A percentile compares a stretch with the other conserved stretches of the same genome.
phyloP scores from a whole-genome alignment of 2,113 vertebrate genomes.

The Pterocles gutturalis region DNA sequence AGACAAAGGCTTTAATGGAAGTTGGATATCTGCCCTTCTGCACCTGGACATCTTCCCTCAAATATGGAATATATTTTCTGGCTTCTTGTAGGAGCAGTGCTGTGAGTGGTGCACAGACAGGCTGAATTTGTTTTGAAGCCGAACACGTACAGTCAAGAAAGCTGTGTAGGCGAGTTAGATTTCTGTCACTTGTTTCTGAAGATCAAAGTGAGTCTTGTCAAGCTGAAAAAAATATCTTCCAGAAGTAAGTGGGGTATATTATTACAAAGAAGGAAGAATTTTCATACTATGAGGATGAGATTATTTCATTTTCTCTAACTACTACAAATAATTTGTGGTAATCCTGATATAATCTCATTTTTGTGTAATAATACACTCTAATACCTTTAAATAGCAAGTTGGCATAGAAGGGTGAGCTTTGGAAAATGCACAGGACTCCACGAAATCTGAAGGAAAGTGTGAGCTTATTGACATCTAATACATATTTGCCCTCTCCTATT shows the following conservation, averaged over 20 bases:
- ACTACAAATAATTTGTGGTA: not conserved
- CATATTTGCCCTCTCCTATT: not conserved
- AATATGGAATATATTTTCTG: not conserved
- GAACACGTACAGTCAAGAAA: not conserved
- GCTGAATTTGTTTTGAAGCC: not conserved
- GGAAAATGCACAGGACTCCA: not conserved
- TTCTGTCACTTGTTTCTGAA: not conserved
- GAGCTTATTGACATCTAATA: not conserved
- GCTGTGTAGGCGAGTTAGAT: not conserved
- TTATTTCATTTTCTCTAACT: not conserved
- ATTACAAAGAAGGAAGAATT: not conserved
- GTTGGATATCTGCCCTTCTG: not conserved
- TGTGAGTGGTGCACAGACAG: not conserved
- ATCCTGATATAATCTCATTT: slow-evolving; percentile 13
- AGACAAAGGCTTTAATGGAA: not conserved
- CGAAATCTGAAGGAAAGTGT: not conserved
- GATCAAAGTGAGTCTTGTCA: not conserved
- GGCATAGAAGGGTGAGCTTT: not conserved
- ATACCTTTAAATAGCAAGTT: not conserved
- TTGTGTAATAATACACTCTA: not conserved
- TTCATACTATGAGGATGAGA: not conserved
- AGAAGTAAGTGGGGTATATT: not conserved
- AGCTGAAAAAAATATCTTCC: not conserved
- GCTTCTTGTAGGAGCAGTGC: not conserved
- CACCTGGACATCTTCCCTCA: not conserved